A percentile compares a stretch with the other conserved stretches of the same genome.
These are phyloP conservation scores for Chloromyia formosa DNA, from an alignment of 2,888 invertebrate genomes.

Conservation along the genomic window DNA sequence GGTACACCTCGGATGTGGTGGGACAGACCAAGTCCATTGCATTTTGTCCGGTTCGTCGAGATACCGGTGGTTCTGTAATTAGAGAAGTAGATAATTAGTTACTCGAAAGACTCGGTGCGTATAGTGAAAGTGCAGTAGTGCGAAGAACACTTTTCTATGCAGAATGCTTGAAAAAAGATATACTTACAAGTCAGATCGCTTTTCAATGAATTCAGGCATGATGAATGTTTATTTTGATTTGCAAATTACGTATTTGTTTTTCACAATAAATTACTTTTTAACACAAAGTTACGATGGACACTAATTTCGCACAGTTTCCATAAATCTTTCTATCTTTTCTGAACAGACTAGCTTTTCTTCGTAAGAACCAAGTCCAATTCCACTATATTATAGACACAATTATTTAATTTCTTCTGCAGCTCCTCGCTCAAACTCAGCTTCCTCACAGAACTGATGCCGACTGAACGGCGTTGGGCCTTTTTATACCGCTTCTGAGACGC, in stretches of 20 bases:
- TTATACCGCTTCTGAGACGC: conserved; percentile 16
- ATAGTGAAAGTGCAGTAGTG: background rate
- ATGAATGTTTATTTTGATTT: conserved; percentile 25
- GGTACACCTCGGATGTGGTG: conserved; percentile 67
- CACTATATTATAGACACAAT: background rate
- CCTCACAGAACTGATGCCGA: conserved; percentile 32
- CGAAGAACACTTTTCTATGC: background rate
- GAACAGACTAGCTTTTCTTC: background rate
- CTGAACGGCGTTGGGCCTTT: conserved; percentile 18
- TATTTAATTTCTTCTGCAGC: background rate
- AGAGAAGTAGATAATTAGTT: background rate
- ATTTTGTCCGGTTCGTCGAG: conserved; percentile 14
- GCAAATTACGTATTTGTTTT: background rate
- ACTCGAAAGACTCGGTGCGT: background rate
- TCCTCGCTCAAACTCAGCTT: conserved; percentile 30
- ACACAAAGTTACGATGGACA: no score
- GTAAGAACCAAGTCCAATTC: background rate
- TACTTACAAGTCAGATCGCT: conserved; percentile 35
- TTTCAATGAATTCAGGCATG: conserved; percentile 41
- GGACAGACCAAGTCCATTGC: conserved; percentile 61
- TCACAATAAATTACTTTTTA: conserved; percentile 12
- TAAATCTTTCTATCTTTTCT: background rate
- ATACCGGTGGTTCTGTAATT: conserved; percentile 7
- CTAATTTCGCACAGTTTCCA: background rate
- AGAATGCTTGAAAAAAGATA: background rate